Conservation (phyloP, 2,888 invertebrate genomes). For the Andrena trimmerana region DNA sequence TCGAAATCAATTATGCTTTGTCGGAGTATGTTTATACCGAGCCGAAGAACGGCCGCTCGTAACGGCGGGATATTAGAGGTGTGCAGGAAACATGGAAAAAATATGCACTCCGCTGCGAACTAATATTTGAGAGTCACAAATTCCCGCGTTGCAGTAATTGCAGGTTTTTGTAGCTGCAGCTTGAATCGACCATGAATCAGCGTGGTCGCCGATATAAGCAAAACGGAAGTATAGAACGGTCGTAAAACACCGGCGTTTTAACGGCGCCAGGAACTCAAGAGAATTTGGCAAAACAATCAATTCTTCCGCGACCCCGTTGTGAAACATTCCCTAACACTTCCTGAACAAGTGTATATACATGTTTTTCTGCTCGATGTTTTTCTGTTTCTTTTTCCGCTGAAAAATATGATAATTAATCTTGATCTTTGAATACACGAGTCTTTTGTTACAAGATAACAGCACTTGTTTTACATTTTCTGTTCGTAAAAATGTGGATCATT, state of each 20-base stretch:
- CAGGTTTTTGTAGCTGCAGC: constrained; percentile 44
- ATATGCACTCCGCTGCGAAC: constrained; percentile 49
- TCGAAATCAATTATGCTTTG: constrained; percentile 49
- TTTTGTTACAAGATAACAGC: too few relatives aligned
- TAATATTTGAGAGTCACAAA: constrained; percentile 70
- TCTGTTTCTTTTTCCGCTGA: background rate
- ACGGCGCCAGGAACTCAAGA: background rate
- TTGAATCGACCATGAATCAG: constrained; percentile 63
- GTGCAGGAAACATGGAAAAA: constrained; percentile 49
- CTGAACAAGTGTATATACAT: background rate
- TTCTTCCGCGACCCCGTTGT: background rate
- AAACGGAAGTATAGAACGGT: constrained; percentile 38
- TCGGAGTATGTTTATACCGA: constrained; percentile 35
- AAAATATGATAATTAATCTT: background rate
- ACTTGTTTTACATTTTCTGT: too few relatives aligned
- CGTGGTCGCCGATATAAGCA: constrained; percentile 50
- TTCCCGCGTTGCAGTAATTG: constrained; percentile 58
- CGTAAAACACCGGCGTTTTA: constrained; percentile 57
- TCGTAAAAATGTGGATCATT: too few relatives aligned
- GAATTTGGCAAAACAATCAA: constrained; percentile 9
- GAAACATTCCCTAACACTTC: background rate
- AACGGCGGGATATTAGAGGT: constrained; percentile 50
- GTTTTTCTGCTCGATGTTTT: background rate
- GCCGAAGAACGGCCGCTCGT: constrained; percentile 14
- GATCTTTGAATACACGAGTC: background rate